Evolutionary conservation across 2,797 vertebrate species (phyloP), one percentile per base, ranked within the genome.

Genomic region (Onychomys arenicola): DNA sequence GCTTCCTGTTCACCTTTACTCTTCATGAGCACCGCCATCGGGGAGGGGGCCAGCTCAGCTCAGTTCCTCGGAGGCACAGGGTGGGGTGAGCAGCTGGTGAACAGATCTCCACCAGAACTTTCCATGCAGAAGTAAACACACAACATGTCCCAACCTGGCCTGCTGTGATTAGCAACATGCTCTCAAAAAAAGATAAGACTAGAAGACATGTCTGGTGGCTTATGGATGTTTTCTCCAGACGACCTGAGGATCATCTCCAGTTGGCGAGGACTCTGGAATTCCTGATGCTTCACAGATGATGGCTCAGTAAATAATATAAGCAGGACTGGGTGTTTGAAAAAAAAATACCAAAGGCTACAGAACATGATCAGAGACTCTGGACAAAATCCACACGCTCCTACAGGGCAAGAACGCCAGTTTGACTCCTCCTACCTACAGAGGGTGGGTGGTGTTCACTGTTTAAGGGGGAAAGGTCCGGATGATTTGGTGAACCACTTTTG

Each of bases 401-500:
- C 23, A 27, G 78, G 85, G 43, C n/a, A 34, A 71, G 75, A 91
- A 87, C 34, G 52, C 1, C 10, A 1, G 73, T 23, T 23, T 76
- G 91, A 52, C 86, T 87, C 55, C 17, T 11, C 12, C 40, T 27
- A 83, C 12, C 40, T 27, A 83, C 34, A 63, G 40, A 95, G 86
- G 46, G 89, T 37, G 40, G 83, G 80, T 37, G 83, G 25, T 40
- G 37, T 69, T 85, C 85, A 6, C 37, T 37, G 83, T 59, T 46
- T 84, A 90, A 97, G 63, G 81, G 59, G 65, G 69, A 75, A 49
- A 32, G 88, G 95, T 43, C 92, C 32, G 52, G 17, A 5, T 7
- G 90, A 76, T 34, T n/a, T 97, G 97, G 96, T 29, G 85, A 94
- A 90, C 90, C 83, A 95, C 94, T 95, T 91, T 88, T 94, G 93